Base-by-base conservation (phyloP, 1,140 invertebrate genomes). In the Phymastichus coffea region DNA sequence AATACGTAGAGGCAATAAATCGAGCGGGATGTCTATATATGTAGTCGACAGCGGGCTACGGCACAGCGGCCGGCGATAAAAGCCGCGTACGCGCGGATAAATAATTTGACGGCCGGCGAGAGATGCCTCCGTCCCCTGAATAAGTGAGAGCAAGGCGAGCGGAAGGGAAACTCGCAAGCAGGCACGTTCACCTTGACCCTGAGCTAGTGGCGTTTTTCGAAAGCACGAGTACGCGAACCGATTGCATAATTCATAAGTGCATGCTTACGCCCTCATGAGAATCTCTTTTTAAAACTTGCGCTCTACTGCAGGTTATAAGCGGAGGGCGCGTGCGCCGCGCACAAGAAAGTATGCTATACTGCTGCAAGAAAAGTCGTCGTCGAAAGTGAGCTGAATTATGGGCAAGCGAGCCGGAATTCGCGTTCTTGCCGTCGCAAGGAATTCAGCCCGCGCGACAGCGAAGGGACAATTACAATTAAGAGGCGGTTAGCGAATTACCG, bases 381-480 rank as follows among this genome's bases (percentile, higher is more conserved):
- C n/a, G n/a, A n/a, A n/a, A n/a, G n/a, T n/a, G n/a, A n/a, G n/a
- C 10, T 76, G 71, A 77, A 75, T 74, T 77, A 74, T 77, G 70
- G 71, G 74, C 53, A 76, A 77, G 78, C 73, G 70, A 55, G 70
- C 17, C 14, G 78, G 78, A 79, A 79, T 80, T 73, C 62, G 65
- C 71, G 72, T 77, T 79, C 75, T 78, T 79, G 64, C 63, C 26
- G 10, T 40, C 37, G n/a, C n/a, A n/a, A n/a, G n/a, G n/a, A n/a
- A n/a, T n/a, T n/a, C n/a, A n/a, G n/a, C n/a, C n/a, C n/a, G n/a
- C n/a, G n/a, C n/a, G n/a, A n/a, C n/a, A n/a, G n/a, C n/a, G n/a
- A n/a, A 33, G 63, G 70, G 71, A 77, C 77, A 77, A 80, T 80
- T 80, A 78, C 76, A 79, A 78, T 80, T 80, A 80, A 78, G 73